phyloP scores from a whole-genome alignment of 2,888 invertebrate species.

The Copidosoma aretas region DNA sequence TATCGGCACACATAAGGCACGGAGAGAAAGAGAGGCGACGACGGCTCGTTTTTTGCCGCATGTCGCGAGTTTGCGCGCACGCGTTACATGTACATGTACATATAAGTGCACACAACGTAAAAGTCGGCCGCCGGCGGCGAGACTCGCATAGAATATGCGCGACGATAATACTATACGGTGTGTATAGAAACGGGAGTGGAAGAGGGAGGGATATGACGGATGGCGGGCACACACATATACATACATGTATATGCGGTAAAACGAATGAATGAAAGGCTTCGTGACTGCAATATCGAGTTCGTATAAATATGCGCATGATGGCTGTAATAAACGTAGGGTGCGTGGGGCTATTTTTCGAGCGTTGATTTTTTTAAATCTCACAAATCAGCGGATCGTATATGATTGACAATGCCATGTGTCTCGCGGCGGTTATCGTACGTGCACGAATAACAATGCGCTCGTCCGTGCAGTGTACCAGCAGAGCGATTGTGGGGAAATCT shows the following conservation, averaged over 20 bases:
- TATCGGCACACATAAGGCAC: neutral
- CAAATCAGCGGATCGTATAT: too few relatives aligned
- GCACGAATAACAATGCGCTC: neutral
- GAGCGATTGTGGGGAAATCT: too few relatives aligned
- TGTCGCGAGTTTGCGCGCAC: conserved; percentile 6
- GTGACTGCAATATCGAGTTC: conserved; percentile 26
- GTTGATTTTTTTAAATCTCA: too few relatives aligned
- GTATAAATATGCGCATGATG: conserved; percentile 12
- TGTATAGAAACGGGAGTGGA: neutral
- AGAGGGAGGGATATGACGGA: conserved; percentile 1
- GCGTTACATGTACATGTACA: too few relatives aligned
- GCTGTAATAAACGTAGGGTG: too few relatives aligned
- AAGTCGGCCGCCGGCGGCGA: conserved; percentile 12
- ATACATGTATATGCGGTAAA: too few relatives aligned
- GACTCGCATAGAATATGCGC: neutral
- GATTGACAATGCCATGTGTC: conserved; percentile 6
- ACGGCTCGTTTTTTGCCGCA: neutral
- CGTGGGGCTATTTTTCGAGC: too few relatives aligned
- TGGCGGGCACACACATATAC: too few relatives aligned
- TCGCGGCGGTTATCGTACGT: neutral
- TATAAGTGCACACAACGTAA: conserved; percentile 6
- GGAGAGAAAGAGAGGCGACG: neutral
- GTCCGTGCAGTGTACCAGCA: too few relatives aligned
- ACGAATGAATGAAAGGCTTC: conserved; percentile 28
- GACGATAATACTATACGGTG: neutral